Percentiles rank a stretch among this genome's conserved stretches.
Conservation (phyloP, 2,113 vertebrate genomes). For the Halichoeres trimaculatus region DNA sequence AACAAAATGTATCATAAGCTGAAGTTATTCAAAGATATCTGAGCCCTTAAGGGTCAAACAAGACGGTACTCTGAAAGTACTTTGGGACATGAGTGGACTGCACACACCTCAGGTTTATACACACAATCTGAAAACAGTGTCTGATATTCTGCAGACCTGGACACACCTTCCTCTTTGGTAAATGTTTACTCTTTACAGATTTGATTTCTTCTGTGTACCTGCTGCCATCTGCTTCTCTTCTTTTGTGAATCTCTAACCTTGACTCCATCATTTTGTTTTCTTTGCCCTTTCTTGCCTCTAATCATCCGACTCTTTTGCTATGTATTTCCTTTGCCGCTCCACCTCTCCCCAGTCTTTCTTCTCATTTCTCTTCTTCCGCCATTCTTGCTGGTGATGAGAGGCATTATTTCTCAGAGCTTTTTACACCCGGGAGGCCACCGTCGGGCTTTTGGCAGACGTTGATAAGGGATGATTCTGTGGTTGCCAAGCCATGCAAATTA, state of each 20-base stretch:
- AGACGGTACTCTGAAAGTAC: not conserved
- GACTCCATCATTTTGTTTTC: constrained; percentile 29
- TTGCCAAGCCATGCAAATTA: constrained; percentile 75
- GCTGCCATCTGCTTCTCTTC: not conserved
- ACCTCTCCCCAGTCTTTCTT: constrained; percentile 35
- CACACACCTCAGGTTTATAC: not conserved
- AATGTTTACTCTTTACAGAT: constrained; percentile 4
- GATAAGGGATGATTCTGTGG: constrained; percentile 70
- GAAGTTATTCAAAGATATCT: constrained; percentile 15
- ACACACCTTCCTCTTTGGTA: not conserved
- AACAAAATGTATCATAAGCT: constrained; percentile 1
- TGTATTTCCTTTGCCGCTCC: constrained; percentile 26
- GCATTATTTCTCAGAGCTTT: constrained; percentile 67
- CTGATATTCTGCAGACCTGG: constrained; percentile 10
- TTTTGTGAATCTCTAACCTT: constrained; percentile 38
- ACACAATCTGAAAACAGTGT: constrained; percentile 1
- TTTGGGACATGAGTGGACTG: not conserved
- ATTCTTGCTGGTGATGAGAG: constrained; percentile 63
- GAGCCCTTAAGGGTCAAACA: not conserved
- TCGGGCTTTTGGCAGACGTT: constrained; percentile 74
- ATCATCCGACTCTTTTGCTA: constrained; percentile 20
- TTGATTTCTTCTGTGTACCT: not conserved
- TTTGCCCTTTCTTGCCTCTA: constrained; percentile 12
- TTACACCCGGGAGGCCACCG: constrained; percentile 59
- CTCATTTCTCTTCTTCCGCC: constrained; percentile 49